Base-by-base conservation (phyloP, 2,888 invertebrate genomes). In the Isoperla grammatica region DNA sequence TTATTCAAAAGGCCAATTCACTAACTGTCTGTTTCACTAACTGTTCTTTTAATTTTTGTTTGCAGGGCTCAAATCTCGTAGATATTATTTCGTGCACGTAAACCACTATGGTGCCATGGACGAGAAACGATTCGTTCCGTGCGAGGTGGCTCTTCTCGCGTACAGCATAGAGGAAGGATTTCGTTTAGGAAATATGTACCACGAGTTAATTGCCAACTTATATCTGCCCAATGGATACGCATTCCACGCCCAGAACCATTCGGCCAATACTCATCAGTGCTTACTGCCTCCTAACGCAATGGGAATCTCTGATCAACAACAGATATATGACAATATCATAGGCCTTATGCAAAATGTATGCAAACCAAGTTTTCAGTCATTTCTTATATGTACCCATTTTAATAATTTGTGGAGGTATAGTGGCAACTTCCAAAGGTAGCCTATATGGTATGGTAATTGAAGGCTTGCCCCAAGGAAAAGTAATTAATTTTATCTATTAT, bases 101-200 rank as follows among this genome's bases (percentile, higher is more conserved):
- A 60, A 60, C 48, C 55, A 60, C 19, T 58, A 56, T 43, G 56
- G 58, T 15, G 50, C 39, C 3, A 57, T 57, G 1, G 63, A 58
- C 1, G 49, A 60, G n/a, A 46, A 56, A 15, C 43, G 42, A 1
- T 63, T 56, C 48, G 17, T 46, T 9, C 63, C 64, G 22, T 54
- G 62, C 20, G 64, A 64, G 42, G 12, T 64, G 3, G 63, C 63
- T 6, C 12, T 64, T 13, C 57, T 56, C 11, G 56, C 56, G 17
- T 64, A 60, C 19, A 54, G 46, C 12, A 40, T 64, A 1, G 12
- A 13, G 2, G 39, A 60, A 15, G 64, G 64, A 15, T 23, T 64
- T 29, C 5, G 8, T 6, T 29, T 29, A 9, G 49, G 45, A 37
- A 42, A 35, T 0, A 11, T 19, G 0, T 62, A 60, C n/a, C 64